These are phyloP conservation scores for Leuciscus waleckii DNA, from an alignment of 2,797 vertebrate species.

Conservation along the genomic window DNA sequence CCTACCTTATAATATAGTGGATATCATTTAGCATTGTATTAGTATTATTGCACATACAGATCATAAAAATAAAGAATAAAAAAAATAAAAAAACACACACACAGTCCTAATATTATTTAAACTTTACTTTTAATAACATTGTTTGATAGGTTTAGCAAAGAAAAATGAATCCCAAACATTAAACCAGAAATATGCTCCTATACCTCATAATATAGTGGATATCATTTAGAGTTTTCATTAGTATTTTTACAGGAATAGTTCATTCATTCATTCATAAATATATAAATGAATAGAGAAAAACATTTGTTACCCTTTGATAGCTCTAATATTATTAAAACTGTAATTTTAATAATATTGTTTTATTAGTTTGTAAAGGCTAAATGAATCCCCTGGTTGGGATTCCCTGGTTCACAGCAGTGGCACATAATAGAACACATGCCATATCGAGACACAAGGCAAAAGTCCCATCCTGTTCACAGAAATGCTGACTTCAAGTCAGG, in stretches of 20 bases:
- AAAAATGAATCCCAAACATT: neutral
- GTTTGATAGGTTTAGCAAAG: neutral
- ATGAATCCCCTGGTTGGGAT: neutral
- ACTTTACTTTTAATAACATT: neutral
- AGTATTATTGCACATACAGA: neutral
- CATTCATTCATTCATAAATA: neutral
- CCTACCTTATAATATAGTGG: neutral
- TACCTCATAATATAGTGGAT: neutral
- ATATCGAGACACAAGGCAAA: slow-evolving; percentile 11
- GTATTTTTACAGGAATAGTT: neutral
- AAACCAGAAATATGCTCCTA: too few species aligned
- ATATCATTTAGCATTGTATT: neutral
- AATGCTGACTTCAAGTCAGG: slow-evolving; percentile 5
- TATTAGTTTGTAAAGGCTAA: neutral
- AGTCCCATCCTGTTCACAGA: slow-evolving; percentile 1
- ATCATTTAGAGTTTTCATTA: neutral
- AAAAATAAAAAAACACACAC: neutral
- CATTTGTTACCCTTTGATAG: neutral
- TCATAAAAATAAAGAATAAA: neutral
- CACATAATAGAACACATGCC: neutral
- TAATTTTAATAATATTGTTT: neutral
- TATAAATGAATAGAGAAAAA: neutral
- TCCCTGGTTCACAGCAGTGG: neutral
- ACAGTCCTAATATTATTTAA: neutral
- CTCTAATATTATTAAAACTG: neutral